phyloP scores from a whole-genome alignment of 2,888 invertebrate genomes.

The Habroteleia sp. region DNA sequence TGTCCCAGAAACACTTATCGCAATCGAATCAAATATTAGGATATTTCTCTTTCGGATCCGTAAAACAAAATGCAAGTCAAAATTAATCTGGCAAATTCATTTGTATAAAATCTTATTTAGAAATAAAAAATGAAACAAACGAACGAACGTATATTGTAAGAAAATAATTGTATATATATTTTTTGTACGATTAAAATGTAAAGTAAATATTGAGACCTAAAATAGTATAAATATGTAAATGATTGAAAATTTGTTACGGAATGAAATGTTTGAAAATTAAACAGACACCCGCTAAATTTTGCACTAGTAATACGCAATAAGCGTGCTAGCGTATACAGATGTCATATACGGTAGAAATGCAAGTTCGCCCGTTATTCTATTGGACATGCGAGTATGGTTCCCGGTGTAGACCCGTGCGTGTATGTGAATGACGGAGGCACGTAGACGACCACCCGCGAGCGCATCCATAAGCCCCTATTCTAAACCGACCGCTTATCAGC shows the following conservation, averaged over 20 bases:
- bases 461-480: conserved; percentile 25
- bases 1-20: conserved; percentile 29
- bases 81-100: too few species aligned
- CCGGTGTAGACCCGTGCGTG: conserved; percentile 22
- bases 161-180: too few species aligned
- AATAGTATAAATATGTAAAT: too few species aligned
- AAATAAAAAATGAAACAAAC: too few species aligned
- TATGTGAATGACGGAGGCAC: conserved; percentile 35
- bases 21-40: neutral
- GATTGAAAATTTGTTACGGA: too few species aligned
- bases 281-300: conserved; percentile 10
- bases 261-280: neutral
- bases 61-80: too few species aligned
- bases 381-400: conserved; percentile 48
- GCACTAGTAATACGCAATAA: conserved; percentile 10
- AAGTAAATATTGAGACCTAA: too few species aligned
- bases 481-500: conserved; percentile 17
- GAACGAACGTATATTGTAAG: too few species aligned
- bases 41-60: neutral
- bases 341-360: conserved; percentile 42
- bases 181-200: too few species aligned
- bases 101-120: too few species aligned
- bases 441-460: conserved; percentile 57
- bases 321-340: conserved; percentile 22
- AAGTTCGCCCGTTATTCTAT: conserved; percentile 50